Evolutionary conservation across 2,888 invertebrate species (phyloP).

Genomic region (Polyploca ridens): DNA sequence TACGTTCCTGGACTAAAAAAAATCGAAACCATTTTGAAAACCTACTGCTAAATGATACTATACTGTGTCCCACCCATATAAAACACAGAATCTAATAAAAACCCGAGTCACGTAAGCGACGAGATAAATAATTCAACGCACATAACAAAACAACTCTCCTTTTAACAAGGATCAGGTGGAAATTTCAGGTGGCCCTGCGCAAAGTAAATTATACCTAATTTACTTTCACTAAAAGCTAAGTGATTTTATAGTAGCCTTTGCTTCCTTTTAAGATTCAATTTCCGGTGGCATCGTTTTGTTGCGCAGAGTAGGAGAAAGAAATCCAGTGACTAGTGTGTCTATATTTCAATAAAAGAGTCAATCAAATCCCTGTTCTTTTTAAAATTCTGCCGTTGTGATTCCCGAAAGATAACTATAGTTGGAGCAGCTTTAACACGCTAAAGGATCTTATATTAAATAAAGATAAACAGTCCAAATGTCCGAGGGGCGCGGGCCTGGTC

Average conservation of each 20-base stretch:
- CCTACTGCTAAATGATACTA: neutral
- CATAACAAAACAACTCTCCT: conserved; percentile 14
- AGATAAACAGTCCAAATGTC: too few species aligned
- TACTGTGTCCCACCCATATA: neutral
- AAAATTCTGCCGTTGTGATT: neutral
- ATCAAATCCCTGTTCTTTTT: neutral
- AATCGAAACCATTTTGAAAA: neutral
- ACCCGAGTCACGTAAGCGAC: conserved; percentile 14
- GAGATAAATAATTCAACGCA: conserved; percentile 16
- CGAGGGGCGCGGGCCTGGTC: too few species aligned
- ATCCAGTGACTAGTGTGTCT: neutral
- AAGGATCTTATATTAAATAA: too few species aligned
- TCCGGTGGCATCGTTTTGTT: neutral
- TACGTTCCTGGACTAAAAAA: too few species aligned
- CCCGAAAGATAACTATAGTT: too few species aligned
- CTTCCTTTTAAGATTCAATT: conserved; percentile 3
- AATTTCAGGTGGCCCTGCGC: neutral
- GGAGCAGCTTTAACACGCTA: too few species aligned
- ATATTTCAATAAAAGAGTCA: neutral
- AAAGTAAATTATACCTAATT: conserved; percentile 8
- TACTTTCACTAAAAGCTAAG: conserved; percentile 5
- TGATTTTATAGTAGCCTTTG: conserved; percentile 8
- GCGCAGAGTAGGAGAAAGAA: neutral
- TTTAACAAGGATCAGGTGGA: conserved; percentile 9
- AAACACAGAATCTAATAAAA: neutral